Evolutionary conservation across 2,888 invertebrate species (phyloP), one percentile per base, ranked within the genome.

Genomic region (Choreutis nemorana): DNA sequence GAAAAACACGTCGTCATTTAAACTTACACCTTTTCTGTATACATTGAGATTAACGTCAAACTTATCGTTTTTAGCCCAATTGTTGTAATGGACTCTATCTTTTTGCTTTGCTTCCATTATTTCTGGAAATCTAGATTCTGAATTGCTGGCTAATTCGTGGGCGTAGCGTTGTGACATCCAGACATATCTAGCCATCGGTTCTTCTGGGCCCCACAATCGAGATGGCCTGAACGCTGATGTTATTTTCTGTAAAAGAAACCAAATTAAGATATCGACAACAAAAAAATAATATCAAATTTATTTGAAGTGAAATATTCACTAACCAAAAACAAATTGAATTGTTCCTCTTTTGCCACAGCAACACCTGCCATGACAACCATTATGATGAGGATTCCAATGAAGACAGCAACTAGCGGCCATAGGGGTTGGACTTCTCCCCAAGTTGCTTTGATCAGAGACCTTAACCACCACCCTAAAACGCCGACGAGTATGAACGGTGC

Each of bases 141-240:
- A 58, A 23, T 44, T 55, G 45, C 58, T 67, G 2, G 55, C 39
- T 4, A 51, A 51, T 41, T 70, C 72, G 42, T 60, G 62, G 24
- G 56, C 40, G 31, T 59, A 67, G 38, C 71, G 51, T 47, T 71
- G 70, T 9, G 75, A 71, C 77, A 78, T 78, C 78, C 78, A 77
- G 4, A 73, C 54, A 44, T 77, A 78, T 42, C 78, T 48, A 1
- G 70, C 61, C 54, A 73, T 58, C 2, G 77, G 78, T 39, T 78
- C 78, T 41, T 77, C 75, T 12, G 78, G 78, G 7, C 78, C 78
- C 78, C 78, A 78, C 8, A 72, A 51, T 10, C 72, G 55, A 1
- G 77, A 75, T 4, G 75, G 61, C n/a, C 57, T 59, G 42, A 78
- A 78, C 1, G 77, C 62, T 24, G 77, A 61, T 15, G 59, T 49